phyloP scores from a whole-genome alignment of 2,888 invertebrate species.

The Tetranychus piercei region DNA sequence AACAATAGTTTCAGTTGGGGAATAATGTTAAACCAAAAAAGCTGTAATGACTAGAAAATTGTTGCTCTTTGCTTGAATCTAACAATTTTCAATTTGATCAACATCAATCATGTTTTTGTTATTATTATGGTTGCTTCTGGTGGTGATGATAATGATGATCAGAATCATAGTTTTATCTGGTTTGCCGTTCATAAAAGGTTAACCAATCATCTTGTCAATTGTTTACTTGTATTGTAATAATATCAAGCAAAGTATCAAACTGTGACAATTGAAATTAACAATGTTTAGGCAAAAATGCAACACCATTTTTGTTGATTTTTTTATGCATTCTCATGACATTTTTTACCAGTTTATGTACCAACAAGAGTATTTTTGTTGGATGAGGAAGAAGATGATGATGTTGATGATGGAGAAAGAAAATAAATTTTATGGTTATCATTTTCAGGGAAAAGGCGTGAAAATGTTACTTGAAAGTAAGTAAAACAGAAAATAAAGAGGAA shows the following conservation, averaged over 20 bases:
- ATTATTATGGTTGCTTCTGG: background rate
- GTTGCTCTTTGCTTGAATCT: too few relatives aligned
- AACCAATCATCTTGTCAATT: background rate
- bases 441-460: background rate
- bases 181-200: background rate
- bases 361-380: background rate
- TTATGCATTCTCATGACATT: background rate
- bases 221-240: background rate
- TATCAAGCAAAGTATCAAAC: background rate
- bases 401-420: background rate
- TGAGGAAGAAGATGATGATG: background rate
- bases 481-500: background rate
- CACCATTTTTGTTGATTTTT: background rate
- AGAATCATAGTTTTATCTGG: background rate
- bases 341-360: background rate
- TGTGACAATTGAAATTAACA: background rate
- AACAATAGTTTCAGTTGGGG: too few relatives aligned
- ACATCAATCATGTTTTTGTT: background rate
- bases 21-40: too few relatives aligned
- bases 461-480: background rate
- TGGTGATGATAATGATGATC: background rate
- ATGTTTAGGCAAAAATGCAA: background rate
- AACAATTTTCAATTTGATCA: background rate
- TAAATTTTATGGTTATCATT: background rate
- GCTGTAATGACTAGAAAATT: too few relatives aligned